A percentile compares a stretch with the other conserved stretches of the same genome.
Evolutionary conservation across 2,888 invertebrate species (phyloP).

Genomic region (Platycheirus rosarum): DNA sequence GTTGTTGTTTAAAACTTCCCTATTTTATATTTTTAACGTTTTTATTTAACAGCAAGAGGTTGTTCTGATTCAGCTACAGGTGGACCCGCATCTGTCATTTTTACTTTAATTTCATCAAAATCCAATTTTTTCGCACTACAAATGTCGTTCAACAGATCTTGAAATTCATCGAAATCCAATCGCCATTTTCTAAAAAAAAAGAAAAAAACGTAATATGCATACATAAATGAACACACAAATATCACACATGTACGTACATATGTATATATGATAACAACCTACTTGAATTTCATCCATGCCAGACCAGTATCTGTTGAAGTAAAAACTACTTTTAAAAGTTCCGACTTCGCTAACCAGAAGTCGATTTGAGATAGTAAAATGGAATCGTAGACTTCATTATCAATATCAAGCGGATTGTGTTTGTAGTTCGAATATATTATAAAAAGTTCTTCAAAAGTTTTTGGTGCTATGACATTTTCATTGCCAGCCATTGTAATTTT

Average conservation of each 20-base stretch:
- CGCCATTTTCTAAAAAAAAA: conserved; percentile 77
- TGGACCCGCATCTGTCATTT: conserved; percentile 75
- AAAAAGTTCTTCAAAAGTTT: conserved; percentile 78
- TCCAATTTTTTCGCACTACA: conserved; percentile 73
- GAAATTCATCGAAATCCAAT: conserved; percentile 77
- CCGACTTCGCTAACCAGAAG: conserved; percentile 77
- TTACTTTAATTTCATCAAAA: conserved; percentile 73
- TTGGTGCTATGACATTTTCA: conserved; percentile 76
- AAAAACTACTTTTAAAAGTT: conserved; percentile 75
- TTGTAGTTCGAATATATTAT: conserved; percentile 76
- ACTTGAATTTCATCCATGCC: conserved; percentile 78
- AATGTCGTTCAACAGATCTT: conserved; percentile 75
- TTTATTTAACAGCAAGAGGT: conserved; percentile 72
- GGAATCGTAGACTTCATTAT: conserved; percentile 76
- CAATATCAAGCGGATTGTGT: conserved; percentile 75
- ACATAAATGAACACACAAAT: no score
- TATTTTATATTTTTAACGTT: no score
- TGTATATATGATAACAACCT: no score
- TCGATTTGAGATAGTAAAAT: conserved; percentile 78
- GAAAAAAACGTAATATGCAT: no score
- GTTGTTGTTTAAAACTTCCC: no score
- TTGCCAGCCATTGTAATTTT: conserved; percentile 75
- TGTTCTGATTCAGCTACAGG: conserved; percentile 71
- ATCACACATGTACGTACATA: no score
- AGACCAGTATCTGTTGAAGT: conserved; percentile 77